Evolutionary conservation across 35 echinoderm and acorn worm genomes (phyloP).

Genomic region (Eucidaris tribuloides): DNA sequence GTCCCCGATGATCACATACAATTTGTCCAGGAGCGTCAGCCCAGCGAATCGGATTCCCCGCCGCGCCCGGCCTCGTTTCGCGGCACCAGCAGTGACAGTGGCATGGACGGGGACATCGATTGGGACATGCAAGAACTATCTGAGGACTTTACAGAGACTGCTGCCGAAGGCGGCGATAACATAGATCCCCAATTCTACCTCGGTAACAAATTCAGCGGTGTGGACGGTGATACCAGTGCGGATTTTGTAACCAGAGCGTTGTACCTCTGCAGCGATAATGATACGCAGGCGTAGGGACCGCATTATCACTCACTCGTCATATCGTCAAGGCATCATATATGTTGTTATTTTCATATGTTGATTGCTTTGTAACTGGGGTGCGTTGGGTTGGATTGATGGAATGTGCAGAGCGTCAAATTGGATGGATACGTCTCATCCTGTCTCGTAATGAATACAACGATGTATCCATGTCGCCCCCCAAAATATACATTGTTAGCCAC

Average conservation of each 20-base stretch:
- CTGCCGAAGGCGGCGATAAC: background rate
- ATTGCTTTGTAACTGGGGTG: no score
- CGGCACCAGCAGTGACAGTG: conserved; percentile 15
- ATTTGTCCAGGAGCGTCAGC: background rate
- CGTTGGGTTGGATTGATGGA: no score
- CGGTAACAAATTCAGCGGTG: background rate
- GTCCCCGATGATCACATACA: background rate
- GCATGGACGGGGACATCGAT: conserved; percentile 22
- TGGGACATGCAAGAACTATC: background rate
- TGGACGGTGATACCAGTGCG: background rate
- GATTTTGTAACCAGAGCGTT: background rate
- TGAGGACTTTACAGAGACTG: background rate
- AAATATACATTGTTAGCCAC: no score
- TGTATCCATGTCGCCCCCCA: no score
- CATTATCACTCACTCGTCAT: no score
- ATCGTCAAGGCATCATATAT: no score
- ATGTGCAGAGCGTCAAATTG: no score
- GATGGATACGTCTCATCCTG: no score
- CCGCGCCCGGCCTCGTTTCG: background rate
- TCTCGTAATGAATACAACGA: no score
- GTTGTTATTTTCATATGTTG: no score
- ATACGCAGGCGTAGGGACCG: background rate
- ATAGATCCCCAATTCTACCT: conserved; percentile 21
- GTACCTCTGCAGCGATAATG: conserved; percentile 12
- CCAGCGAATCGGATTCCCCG: background rate